Conservation (phyloP, 2,113 vertebrate species). For the Orientallactaga bullata region DNA sequence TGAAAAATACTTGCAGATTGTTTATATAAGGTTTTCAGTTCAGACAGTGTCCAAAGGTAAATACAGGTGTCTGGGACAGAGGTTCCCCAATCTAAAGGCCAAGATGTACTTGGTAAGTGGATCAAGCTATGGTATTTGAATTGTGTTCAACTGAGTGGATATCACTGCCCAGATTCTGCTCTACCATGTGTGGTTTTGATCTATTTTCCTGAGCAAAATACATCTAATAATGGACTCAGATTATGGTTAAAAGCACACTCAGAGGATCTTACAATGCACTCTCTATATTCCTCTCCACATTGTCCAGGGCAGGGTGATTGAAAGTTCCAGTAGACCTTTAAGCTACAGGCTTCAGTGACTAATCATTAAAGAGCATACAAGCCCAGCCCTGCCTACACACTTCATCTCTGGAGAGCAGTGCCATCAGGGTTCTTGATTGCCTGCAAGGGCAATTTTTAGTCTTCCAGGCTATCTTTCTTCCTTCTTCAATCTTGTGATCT, state of each 20-base stretch:
- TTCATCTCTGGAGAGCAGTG: neutral
- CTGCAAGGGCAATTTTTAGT: neutral
- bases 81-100: neutral
- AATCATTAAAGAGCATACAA: neutral
- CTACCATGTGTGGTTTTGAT: neutral
- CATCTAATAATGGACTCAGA: neutral
- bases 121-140: neutral
- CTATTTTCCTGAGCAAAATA: neutral
- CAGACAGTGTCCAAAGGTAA: neutral
- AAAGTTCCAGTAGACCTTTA: neutral
- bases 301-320: neutral
- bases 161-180: neutral
- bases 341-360: neutral
- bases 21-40: neutral
- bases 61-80: neutral
- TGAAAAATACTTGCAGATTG: neutral
- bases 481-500: neutral
- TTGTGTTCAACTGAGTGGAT: neutral
- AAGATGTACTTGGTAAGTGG: neutral
- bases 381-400: neutral
- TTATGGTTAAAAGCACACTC: neutral
- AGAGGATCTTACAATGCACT: neutral
- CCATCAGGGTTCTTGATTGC: neutral
- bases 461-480: neutral
- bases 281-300: no score